phyloP scores from a whole-genome alignment of 2,888 invertebrate genomes.

The Drosophila putrida region DNA sequence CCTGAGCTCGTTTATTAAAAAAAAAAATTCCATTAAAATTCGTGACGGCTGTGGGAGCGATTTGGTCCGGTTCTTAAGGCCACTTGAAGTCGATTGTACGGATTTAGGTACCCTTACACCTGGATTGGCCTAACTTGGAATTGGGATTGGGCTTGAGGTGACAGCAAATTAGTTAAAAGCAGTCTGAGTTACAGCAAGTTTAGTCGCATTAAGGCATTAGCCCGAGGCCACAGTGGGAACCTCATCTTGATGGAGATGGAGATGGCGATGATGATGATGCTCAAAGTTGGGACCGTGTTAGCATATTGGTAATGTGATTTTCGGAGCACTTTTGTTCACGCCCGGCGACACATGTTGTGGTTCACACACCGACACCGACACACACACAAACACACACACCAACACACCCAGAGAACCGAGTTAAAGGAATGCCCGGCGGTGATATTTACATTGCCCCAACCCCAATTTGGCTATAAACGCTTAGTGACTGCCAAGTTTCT shows the following conservation, averaged over 20 bases:
- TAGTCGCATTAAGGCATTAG: slow-evolving; percentile 77
- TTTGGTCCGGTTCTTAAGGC: slow-evolving; percentile 55
- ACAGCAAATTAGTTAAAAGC: slow-evolving; percentile 73
- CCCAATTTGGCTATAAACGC: slow-evolving; percentile 54
- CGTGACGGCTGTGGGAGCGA: slow-evolving; percentile 39
- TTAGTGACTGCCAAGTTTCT: slow-evolving; percentile 53
- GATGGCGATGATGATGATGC: slow-evolving; percentile 32
- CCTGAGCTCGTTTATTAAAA: slow-evolving; percentile 56
- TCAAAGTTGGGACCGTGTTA: slow-evolving; percentile 44
- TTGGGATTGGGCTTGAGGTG: slow-evolving; percentile 30
- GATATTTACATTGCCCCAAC: slow-evolving; percentile 60
- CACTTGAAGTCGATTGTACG: slow-evolving; percentile 57
- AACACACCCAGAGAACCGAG: slow-evolving; percentile 17
- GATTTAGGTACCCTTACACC: slow-evolving; percentile 45
- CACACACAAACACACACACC: slow-evolving; percentile 20
- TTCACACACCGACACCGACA: slow-evolving; percentile 61
- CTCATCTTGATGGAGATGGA: not conserved
- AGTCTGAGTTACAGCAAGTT: slow-evolving; percentile 71
- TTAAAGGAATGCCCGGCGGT: slow-evolving; percentile 53
- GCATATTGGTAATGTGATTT: slow-evolving; percentile 76
- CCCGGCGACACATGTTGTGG: slow-evolving; percentile 77
- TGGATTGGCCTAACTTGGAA: slow-evolving; percentile 19
- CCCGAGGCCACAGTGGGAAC: slow-evolving; percentile 20
- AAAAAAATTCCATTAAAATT: slow-evolving; percentile 65
- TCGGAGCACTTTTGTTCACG: slow-evolving; percentile 77